phyloP scores from a whole-genome alignment of 2,888 invertebrate genomes.

The Dynastes grantii region DNA sequence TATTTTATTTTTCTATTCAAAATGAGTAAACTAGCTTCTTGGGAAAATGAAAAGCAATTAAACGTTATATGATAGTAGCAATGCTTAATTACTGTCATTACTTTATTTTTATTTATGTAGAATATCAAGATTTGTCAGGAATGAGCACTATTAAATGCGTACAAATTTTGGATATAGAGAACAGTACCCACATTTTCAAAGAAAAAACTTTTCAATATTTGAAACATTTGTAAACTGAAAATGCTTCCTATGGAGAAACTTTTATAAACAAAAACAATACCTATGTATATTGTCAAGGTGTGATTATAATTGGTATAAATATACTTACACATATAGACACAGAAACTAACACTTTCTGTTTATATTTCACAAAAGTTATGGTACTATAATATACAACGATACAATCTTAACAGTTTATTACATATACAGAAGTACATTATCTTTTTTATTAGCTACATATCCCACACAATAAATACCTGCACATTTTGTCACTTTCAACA shows the following conservation, averaged over 20 bases:
- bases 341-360: conserved; percentile 36
- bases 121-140: neutral
- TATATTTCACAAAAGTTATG: conserved; percentile 24
- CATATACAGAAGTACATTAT: conserved; percentile 40
- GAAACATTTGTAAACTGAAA: conserved; percentile 2
- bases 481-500: conserved; percentile 40
- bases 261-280: conserved; percentile 33
- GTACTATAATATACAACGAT: conserved; percentile 35
- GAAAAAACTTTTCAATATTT: too few species aligned
- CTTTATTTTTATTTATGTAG: too few species aligned
- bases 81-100: too few species aligned
- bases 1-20: too few species aligned
- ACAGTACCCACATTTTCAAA: too few species aligned
- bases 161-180: too few species aligned
- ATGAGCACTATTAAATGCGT: neutral
- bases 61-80: too few species aligned
- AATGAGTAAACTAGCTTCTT: too few species aligned
- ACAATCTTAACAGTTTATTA: conserved; percentile 32
- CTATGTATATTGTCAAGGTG: conserved; percentile 22
- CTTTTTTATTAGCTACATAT: conserved; percentile 27
- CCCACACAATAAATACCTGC: conserved; percentile 25
- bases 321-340: conserved; percentile 26
- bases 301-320: conserved; percentile 30
- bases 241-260: conserved; percentile 31
- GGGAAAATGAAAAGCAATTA: too few species aligned